phyloP scores from a whole-genome alignment of 2,888 invertebrate species.

The Smittia sp. region DNA sequence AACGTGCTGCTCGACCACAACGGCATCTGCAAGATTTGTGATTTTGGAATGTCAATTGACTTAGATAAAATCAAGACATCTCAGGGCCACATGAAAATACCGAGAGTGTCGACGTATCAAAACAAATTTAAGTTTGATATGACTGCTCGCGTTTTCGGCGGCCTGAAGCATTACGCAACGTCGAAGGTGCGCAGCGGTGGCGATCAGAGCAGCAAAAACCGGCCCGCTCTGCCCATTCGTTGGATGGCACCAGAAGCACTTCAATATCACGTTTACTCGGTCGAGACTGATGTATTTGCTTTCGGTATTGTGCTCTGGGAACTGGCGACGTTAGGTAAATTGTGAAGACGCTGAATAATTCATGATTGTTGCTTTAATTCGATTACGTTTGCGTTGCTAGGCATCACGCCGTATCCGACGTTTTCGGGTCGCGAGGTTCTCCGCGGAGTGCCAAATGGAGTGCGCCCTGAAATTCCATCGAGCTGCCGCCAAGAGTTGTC shows the following conservation, averaged over 20 bases:
- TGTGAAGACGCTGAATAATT: slow-evolving; percentile 42
- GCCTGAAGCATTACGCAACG: slow-evolving; percentile 34
- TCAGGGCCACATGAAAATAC: slow-evolving; percentile 43
- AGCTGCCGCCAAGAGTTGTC: slow-evolving; percentile 73
- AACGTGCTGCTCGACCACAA: slow-evolving; percentile 81
- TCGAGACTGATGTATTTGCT: slow-evolving; percentile 83
- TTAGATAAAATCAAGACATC: slow-evolving; percentile 52
- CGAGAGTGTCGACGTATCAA: slow-evolving; percentile 32
- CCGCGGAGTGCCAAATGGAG: slow-evolving; percentile 72
- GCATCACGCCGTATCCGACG: slow-evolving; percentile 81
- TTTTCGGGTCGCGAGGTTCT: slow-evolving; percentile 82
- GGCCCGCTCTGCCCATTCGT: slow-evolving; percentile 55
- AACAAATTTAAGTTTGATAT: slow-evolving; percentile 36
- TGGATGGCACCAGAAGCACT: slow-evolving; percentile 88
- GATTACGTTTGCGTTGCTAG: slow-evolving; percentile 52
- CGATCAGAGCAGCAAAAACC: slow-evolving; percentile 45
- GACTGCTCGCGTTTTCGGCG: slow-evolving; percentile 34
- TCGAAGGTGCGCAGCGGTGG: slow-evolving; percentile 55
- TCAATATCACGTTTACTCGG: slow-evolving; percentile 73
- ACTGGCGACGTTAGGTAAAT: slow-evolving; percentile 74
- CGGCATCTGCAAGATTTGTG: slow-evolving; percentile 83
- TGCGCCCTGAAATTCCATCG: slow-evolving; percentile 72
- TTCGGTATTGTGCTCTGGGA: slow-evolving; percentile 86
- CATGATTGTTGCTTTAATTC: slow-evolving; percentile 5
- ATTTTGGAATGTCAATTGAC: slow-evolving; percentile 81